A percentile compares a stretch with the other conserved stretches of the same genome.
These are phyloP conservation scores for Parazoanthus darwini DNA, from an alignment of 92 coral and sea anemone genomes.

Conservation along the genomic window DNA sequence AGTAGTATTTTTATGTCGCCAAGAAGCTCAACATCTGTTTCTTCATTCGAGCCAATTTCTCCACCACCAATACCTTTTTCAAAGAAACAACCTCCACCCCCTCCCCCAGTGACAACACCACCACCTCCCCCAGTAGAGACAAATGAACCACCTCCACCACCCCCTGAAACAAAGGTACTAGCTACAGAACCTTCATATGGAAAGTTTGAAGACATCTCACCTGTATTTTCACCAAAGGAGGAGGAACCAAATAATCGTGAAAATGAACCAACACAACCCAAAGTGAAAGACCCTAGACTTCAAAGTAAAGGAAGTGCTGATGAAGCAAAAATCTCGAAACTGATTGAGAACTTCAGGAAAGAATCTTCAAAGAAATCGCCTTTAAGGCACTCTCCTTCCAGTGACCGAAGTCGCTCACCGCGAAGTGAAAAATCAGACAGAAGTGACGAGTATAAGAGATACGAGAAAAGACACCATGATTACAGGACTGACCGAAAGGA, in stretches of 20 bases:
- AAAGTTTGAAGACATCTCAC: constrained; percentile 74
- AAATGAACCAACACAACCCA: background rate
- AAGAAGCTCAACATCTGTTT: constrained; percentile 65
- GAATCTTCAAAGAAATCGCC: constrained; percentile 58
- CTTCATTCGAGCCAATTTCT: constrained; percentile 94
- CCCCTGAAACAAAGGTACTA: constrained; percentile 49
- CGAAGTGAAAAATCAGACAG: constrained; percentile 60
- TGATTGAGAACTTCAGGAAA: constrained; percentile 69
- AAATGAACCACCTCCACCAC: constrained; percentile 64
- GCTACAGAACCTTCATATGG: constrained; percentile 48
- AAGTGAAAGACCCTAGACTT: background rate
- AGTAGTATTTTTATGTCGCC: constrained; percentile 51
- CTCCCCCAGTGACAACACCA: constrained; percentile 78
- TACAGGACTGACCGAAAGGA: constrained; percentile 75
- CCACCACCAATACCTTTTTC: constrained; percentile 70
- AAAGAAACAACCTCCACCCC: constrained; percentile 67
- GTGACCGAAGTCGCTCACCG: constrained; percentile 70
- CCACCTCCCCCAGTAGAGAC: constrained; percentile 74
- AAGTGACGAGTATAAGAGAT: constrained; percentile 64
- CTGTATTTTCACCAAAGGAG: constrained; percentile 72
- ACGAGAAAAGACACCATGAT: constrained; percentile 68
- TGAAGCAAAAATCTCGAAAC: constrained; percentile 51
- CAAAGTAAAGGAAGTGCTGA: constrained; percentile 45
- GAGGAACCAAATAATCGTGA: constrained; percentile 23
- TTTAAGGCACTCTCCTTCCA: constrained; percentile 51